These are phyloP conservation scores for Eleginops maclovinus DNA, from an alignment of 2,113 vertebrate genomes.

Conservation along the genomic window DNA sequence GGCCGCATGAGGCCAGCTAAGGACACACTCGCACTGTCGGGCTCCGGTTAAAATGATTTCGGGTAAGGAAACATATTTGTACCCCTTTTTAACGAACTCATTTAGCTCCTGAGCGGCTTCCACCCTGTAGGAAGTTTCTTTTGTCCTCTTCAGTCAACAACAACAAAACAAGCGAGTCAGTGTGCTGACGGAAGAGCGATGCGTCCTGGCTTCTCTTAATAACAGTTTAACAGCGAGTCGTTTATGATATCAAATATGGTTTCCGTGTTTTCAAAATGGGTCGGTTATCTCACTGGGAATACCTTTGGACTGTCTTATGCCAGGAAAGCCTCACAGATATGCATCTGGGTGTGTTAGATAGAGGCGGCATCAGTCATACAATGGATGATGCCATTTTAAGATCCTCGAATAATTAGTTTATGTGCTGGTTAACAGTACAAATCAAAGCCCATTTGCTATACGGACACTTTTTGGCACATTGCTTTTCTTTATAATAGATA, in stretches of 20 bases:
- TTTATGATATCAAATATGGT: not conserved
- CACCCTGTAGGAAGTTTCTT: conserved; percentile 79
- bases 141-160: conserved; percentile 79
- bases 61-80: conserved; percentile 60
- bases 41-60: conserved; percentile 23
- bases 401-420: conserved; percentile 1
- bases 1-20: conserved; percentile 41
- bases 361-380: not conserved
- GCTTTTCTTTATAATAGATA: not conserved
- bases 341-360: conserved; percentile 61
- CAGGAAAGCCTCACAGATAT: conserved; percentile 6
- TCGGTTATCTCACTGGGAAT: conserved; percentile 18
- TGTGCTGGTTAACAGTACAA: conserved; percentile 1
- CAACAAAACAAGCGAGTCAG: conserved; percentile 57
- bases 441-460: not conserved
- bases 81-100: not conserved
- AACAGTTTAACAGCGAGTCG: not conserved
- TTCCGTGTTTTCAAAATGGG: not conserved
- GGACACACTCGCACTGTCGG: conserved; percentile 29
- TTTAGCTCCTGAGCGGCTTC: conserved; percentile 52
- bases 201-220: not conserved
- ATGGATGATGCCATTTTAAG: conserved; percentile 50
- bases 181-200: conserved; percentile 4
- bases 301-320: conserved; percentile 63
- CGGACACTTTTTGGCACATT: not conserved